phyloP scores from a whole-genome alignment of 2,113 vertebrate species.

The Perognathus longimembris region DNA sequence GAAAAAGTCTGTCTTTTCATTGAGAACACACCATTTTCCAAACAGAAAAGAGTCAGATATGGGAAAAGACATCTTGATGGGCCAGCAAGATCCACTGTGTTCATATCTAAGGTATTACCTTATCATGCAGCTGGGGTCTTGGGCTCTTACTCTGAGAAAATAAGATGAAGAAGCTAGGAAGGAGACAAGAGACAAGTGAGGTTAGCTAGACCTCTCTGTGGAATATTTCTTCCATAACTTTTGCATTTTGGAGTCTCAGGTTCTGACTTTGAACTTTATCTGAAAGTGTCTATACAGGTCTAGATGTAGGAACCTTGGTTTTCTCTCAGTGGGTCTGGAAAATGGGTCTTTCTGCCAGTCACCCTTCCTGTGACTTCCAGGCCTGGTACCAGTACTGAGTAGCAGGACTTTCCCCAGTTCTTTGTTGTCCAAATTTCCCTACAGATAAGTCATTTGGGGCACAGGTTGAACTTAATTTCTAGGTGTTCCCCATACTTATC shows the following conservation, averaged over 20 bases:
- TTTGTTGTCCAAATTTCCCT: background rate
- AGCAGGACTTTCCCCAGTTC: background rate
- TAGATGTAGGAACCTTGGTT: too few species aligned
- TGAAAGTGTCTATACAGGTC: too few species aligned
- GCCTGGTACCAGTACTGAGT: background rate
- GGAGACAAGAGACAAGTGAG: background rate
- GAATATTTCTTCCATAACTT: too few species aligned
- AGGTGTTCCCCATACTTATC: background rate
- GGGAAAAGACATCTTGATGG: background rate
- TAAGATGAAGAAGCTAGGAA: background rate
- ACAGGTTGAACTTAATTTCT: slow-evolving; percentile 29
- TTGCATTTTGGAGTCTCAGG: too few species aligned
- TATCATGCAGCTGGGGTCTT: background rate
- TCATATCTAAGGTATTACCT: background rate
- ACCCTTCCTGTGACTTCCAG: too few species aligned
- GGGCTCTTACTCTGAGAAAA: background rate
- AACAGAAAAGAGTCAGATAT: too few species aligned
- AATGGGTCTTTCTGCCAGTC: too few species aligned
- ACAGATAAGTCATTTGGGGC: background rate
- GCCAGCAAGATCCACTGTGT: background rate
- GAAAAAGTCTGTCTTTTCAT: background rate
- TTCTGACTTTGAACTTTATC: too few species aligned
- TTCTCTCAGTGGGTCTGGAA: too few species aligned
- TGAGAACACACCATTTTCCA: background rate
- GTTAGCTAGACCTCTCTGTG: too few species aligned